phyloP scores from a whole-genome alignment of 2,113 vertebrate genomes.

The Oncorhynchus kisutch region DNA sequence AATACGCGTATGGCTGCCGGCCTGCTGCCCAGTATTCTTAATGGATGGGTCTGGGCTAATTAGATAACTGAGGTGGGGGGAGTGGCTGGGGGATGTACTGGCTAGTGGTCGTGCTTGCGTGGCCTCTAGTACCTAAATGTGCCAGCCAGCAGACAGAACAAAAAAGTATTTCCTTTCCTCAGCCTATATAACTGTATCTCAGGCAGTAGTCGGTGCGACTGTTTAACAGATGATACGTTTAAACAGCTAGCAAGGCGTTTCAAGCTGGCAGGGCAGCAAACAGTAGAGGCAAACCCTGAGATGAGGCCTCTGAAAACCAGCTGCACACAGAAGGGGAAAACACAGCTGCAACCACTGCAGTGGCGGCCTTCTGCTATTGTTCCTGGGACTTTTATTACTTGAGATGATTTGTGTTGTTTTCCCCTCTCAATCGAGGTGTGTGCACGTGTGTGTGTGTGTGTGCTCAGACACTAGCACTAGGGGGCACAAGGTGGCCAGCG shows the following conservation, averaged over 20 bases:
- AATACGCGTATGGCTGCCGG: slow-evolving; percentile 6
- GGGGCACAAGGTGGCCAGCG: slow-evolving; percentile 6
- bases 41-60: background rate
- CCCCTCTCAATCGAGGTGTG: background rate
- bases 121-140: background rate
- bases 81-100: background rate
- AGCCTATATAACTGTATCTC: background rate
- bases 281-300: background rate
- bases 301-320: background rate
- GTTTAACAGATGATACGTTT: too few species aligned
- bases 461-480: background rate
- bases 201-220: too few species aligned
- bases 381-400: background rate
- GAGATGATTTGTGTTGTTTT: background rate
- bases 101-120: background rate
- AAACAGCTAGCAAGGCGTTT: background rate
- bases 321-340: background rate
- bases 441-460: background rate
- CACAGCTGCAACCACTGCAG: background rate
- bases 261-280: background rate
- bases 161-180: background rate
- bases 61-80: background rate
- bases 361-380: background rate
- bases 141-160: background rate
- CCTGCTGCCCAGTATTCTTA: background rate